A percentile compares a stretch with the other conserved stretches of the same genome.
phyloP scores from a whole-genome alignment of 2,888 invertebrate species.

The Blera fallax region DNA sequence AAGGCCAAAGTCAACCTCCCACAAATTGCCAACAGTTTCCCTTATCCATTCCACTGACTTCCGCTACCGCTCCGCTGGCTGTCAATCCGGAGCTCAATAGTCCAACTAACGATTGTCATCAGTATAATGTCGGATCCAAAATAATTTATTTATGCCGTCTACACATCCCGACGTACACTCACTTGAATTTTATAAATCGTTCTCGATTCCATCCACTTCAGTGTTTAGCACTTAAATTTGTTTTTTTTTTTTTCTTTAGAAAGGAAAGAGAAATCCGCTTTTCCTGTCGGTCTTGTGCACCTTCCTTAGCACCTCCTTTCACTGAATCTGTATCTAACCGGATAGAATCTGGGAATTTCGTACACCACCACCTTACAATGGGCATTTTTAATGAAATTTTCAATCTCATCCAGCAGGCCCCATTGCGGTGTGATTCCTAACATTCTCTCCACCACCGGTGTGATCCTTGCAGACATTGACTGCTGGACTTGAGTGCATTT shows the following conservation, averaged over 20 bases:
- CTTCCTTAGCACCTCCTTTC: not conserved
- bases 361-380: conserved; percentile 10
- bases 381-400: conserved; percentile 70
- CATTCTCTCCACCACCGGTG: not conserved
- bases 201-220: conserved; percentile 58
- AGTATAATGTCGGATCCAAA: conserved; percentile 61
- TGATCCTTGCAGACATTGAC: not conserved
- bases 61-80: not conserved
- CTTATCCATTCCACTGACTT: conserved; percentile 39
- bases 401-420: conserved; percentile 35
- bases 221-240: conserved; percentile 51
- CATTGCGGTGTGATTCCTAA: conserved; percentile 35
- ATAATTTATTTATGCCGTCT: conserved; percentile 68
- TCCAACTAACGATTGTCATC: conserved; percentile 70
- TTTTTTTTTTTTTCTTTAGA: too few relatives aligned
- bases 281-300: not conserved
- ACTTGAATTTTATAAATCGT: conserved; percentile 68
- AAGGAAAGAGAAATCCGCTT: not conserved
- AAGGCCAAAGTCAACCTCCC: conserved; percentile 53
- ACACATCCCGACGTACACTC: conserved; percentile 39
- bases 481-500: conserved; percentile 44
- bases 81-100: conserved; percentile 60
- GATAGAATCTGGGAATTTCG: conserved; percentile 19
- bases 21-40: conserved; percentile 54
- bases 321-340: conserved; percentile 15